Evolutionary conservation across 2,113 vertebrate species (phyloP), one percentile per base, ranked within the genome.

Genomic region (Chroicocephalus ridibundus): DNA sequence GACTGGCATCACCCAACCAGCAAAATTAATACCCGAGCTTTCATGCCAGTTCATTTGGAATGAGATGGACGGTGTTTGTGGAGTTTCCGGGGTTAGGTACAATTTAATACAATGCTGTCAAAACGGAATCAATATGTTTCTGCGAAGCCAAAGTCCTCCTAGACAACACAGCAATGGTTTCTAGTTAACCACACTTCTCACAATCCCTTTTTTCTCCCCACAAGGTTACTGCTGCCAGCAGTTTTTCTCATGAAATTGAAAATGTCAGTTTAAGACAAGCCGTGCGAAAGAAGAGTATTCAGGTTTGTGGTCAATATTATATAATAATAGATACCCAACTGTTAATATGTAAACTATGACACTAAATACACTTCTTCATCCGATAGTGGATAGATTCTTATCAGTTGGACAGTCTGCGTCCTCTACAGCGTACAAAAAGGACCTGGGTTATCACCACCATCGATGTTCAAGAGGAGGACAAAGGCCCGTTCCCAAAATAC

Each of bases 381-480:
- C 57, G 21, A 24, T 1, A 96, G 94, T 7, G 42, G 55, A 3
- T 16, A 46, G 52, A 10, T 47, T 65, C 49, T 32, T n/a, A 74
- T 9, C 58, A 82, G 26, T n/a, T 38, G 76, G 88, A 94, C 10
- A 60, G 31, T 34, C 68, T 91, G 6, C 62, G 0, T 51, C 64
- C 97, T 62, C 96, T 99, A 18, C 29, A 27, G 19, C 95, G 97
- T 36, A 85, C 96, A 60, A 99, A 99, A 96, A 98, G 98, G 96
- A 96, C 98, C 87, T 99, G 99, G 99, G 68, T 99, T 42, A 88
- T 99, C 78, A 98, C 98, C n/a, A 98, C 98, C 5, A 96, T 99
- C 72, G 98, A 98, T 21, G 0, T 99, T 20, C n/a, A 92, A 34
- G 99, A 99, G 79, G 98, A 98, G 72, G 97, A 97, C 25, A 22